phyloP scores from a whole-genome alignment of 2,888 invertebrate genomes.

The Germaria angustata region DNA sequence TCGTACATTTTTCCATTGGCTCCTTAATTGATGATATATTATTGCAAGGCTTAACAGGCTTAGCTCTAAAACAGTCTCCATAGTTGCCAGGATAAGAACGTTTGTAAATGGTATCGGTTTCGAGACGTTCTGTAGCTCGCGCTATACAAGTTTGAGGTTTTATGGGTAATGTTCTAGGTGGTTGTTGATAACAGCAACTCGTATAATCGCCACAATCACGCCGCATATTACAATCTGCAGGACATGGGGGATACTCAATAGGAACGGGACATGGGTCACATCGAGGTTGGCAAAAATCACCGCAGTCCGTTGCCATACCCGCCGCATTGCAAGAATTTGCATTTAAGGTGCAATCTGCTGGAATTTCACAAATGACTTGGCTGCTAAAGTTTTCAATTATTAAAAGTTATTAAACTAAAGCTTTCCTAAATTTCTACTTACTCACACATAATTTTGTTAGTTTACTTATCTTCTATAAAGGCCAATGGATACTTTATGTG shows the following conservation, averaged over 20 bases:
- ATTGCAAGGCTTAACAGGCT: conserved; percentile 80
- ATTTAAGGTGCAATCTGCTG: conserved; percentile 55
- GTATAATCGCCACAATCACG: conserved; percentile 74
- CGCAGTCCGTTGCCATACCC: conserved; percentile 56
- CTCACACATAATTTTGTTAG: conserved; percentile 67
- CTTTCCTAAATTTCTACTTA: conserved; percentile 54
- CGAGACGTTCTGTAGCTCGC: conserved; percentile 83
- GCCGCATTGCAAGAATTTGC: conserved; percentile 55
- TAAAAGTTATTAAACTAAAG: background rate
- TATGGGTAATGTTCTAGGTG: conserved; percentile 74
- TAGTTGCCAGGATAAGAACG: conserved; percentile 83
- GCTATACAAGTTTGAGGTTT: conserved; percentile 79
- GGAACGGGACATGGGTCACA: conserved; percentile 72
- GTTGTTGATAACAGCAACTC: conserved; percentile 78
- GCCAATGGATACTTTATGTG: background rate
- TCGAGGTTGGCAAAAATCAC: conserved; percentile 61
- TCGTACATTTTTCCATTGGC: conserved; percentile 81
- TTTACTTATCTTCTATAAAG: background rate
- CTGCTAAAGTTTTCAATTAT: conserved; percentile 9
- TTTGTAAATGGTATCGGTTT: conserved; percentile 84
- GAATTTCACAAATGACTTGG: conserved; percentile 67
- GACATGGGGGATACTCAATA: conserved; percentile 71
- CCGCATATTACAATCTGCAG: conserved; percentile 68
- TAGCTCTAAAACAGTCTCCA: conserved; percentile 78
- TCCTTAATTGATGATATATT: conserved; percentile 81